Evolutionary conservation across 2,113 vertebrate genomes (phyloP), one percentile per base, ranked within the genome.

Genomic region (Corythornis madagascariensis): DNA sequence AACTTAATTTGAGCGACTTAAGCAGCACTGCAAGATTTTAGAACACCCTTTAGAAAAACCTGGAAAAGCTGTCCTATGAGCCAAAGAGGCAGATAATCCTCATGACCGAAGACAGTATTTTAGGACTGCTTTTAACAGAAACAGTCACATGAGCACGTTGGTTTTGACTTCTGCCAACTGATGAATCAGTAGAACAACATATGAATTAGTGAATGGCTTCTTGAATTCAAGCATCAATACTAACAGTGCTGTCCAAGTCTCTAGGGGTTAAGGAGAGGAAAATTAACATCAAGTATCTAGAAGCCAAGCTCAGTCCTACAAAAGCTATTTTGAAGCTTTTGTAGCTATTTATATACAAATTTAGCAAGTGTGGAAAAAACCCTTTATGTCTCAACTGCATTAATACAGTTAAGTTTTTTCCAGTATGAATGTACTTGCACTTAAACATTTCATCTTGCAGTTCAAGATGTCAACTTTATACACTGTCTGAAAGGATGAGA

Each of bases 111-210:
- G 87, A 31, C 31, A 65, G 48, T 33, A 63, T 66, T 91, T 82
- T 88, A 6, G 61, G 86, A 93, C 64, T 73, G 83, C 69, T 83
- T 92, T 92, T 70, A 89, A 74, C 87, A 95, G 87, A 79, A 92
- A 89, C 31, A 79, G 74, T 73, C 85, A 94, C 47, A 16, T 59
- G 89, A 82, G 84, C 7, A 45, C 10, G 0, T 21, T 28, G 19
- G 38, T 91, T 79, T 55, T 38, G 82, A 73, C 90, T 88, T 43
- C 47, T 83, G 86, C 85, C 78, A 92, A 42, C 59, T 52, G 82
- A 60, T 83, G 71, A 94, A 89, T 94, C 93, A 91, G 82, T 79
- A 59, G 60, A 77, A 77, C 43, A 63, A 82, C 10, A 53, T 7
- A 71, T 5, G 59, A 91, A 92, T 69, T 28, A 69, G 74, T 60